A percentile compares a stretch with the other conserved stretches of the same genome.
phyloP scores from a whole-genome alignment of 30 jellyfish, hydroid and myxozoan species.

The Turritopsis dohrnii region DNA sequence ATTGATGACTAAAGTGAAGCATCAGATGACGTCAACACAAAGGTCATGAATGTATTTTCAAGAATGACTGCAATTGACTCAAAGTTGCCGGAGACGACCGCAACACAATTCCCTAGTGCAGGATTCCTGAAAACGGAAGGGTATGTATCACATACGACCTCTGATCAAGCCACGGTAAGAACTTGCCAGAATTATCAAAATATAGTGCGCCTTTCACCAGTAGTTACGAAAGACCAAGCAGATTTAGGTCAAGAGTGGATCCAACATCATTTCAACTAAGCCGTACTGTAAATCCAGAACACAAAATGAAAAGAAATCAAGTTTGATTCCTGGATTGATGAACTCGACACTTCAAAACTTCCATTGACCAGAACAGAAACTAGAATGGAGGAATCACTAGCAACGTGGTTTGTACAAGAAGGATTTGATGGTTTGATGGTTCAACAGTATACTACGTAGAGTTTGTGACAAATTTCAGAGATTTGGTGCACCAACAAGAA shows the following conservation, averaged over 20 bases:
- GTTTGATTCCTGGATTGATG: slow-evolving; percentile 6
- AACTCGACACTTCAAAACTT: background rate
- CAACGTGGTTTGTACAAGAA: background rate
- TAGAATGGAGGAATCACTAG: background rate
- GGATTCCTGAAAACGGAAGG: too few species aligned
- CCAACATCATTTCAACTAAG: too few species aligned
- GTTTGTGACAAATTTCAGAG: background rate
- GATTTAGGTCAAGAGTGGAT: too few species aligned
- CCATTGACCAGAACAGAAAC: background rate
- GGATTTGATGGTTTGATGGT: slow-evolving; percentile 7
- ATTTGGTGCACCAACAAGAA: background rate
- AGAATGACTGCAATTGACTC: background rate
- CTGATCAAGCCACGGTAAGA: too few species aligned
- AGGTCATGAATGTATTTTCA: background rate
- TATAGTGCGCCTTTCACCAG: too few species aligned
- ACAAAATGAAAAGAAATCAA: background rate
- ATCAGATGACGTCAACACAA: background rate
- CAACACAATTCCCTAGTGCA: background rate
- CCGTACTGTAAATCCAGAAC: background rate
- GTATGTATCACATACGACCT: too few species aligned
- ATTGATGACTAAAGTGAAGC: background rate
- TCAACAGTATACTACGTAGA: background rate
- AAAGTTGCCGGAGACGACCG: background rate
- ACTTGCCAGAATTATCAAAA: too few species aligned
- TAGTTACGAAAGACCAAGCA: too few species aligned